A percentile compares a stretch with the other conserved stretches of the same genome.
These are phyloP conservation scores for Paedocypris micromegethes DNA, from an alignment of 2,797 vertebrate genomes.

Conservation along the genomic window DNA sequence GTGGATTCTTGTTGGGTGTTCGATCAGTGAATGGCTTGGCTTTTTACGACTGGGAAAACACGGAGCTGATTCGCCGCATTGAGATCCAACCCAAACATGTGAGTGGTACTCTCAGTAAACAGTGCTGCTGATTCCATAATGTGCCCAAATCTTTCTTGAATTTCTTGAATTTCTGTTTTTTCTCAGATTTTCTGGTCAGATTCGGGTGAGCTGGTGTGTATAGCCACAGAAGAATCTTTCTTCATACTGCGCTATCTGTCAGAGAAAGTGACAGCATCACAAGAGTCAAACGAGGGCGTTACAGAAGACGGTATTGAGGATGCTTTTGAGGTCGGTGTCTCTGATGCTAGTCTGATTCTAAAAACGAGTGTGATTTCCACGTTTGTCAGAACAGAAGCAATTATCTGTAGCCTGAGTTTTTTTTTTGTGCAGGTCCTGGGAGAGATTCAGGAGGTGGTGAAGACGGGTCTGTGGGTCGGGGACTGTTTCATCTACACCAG, in stretches of 20 bases:
- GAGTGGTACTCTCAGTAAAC: conserved; percentile 46
- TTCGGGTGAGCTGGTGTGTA: conserved; percentile 95
- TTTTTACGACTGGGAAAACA: conserved; percentile 98
- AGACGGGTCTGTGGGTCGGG: conserved; percentile 96
- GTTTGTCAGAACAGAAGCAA: too few relatives aligned
- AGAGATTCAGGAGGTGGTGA: conserved; percentile 98
- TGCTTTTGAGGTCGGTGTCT: conserved; percentile 86
- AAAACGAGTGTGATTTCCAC: too few relatives aligned
- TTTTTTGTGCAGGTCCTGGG: conserved; percentile 80
- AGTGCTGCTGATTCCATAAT: neutral
- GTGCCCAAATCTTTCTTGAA: neutral
- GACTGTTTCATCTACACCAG: conserved; percentile 99
- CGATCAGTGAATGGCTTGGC: conserved; percentile 92
- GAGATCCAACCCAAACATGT: conserved; percentile 98
- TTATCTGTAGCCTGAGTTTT: neutral
- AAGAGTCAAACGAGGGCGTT: conserved; percentile 93
- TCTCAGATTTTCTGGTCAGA: conserved; percentile 97
- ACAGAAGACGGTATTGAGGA: conserved; percentile 98
- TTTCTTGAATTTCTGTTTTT: neutral
- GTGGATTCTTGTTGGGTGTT: conserved; percentile 91
- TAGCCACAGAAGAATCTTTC: conserved; percentile 97
- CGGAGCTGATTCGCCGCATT: conserved; percentile 92
- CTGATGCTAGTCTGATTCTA: too few relatives aligned
- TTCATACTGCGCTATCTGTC: conserved; percentile 94
- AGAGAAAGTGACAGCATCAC: conserved; percentile 90